Base-by-base conservation (phyloP, 2,113 vertebrate species). In the Triplophysa siluroides region DNA sequence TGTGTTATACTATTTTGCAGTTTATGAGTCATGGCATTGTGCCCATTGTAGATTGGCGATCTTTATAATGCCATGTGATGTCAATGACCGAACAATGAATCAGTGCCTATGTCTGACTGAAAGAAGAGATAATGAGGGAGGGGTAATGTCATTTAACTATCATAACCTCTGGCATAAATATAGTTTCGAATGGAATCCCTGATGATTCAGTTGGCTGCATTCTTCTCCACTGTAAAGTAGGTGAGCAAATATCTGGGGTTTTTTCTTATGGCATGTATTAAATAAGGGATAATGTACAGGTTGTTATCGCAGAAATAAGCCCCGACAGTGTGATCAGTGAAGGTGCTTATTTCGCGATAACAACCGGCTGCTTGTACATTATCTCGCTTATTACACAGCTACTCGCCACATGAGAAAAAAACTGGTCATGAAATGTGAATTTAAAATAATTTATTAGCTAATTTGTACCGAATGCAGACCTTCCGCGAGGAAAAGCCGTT, bases 121-220 rank as follows among this genome's bases (percentile, higher is more conserved):
- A 65, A 38, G 19, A 16, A 65, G 18, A 16, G 47, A 66, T 77
- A 77, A 65, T 33, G 6, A 77, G 19, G 45, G 45, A 64, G 62
- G 60, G 26, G 60, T 3, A 1, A 11, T 0, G 8, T n/a, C 4
- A n/a, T 29, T 47, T 19, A 47, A 1, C 54, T 14, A 54, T 54
- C 50, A 54, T 18, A 19, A 16, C 12, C 4, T 24, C 41, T 61
- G 21, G 5, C 38, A 61, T 18, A 9, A 19, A 8, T 33, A 24
- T 33, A 24, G 38, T 71, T 70, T 56, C 11, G 3, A 6, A 21
- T 4, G 67, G 10, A 16, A 21, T 8, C 0, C 45, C 7, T 43
- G 24, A 54, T 2, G 8, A 16, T 45, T 10, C 66, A 8, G 6
- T 45, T 9, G 5, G 14, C 2, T 23, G 12, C 66, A 24, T 18